These are phyloP conservation scores for Ariolimax columbianus DNA, from an alignment of 2,888 invertebrate species.

Conservation along the genomic window DNA sequence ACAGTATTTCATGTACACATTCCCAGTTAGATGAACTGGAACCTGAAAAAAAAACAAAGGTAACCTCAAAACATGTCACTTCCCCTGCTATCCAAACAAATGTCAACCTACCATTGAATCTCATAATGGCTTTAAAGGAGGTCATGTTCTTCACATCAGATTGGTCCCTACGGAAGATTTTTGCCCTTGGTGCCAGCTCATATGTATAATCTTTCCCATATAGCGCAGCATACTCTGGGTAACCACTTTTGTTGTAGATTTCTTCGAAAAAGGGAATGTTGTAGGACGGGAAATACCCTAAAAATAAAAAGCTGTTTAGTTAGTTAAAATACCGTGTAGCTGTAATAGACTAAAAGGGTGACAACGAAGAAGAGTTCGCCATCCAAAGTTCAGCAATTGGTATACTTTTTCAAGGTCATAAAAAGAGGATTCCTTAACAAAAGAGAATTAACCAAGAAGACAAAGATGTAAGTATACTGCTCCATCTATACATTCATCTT, in stretches of 20 bases:
- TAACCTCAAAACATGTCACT: not conserved
- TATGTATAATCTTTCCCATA: constrained; percentile 74
- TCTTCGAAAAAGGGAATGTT: constrained; percentile 77
- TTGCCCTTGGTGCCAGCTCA: constrained; percentile 77
- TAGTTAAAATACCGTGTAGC: too few species aligned
- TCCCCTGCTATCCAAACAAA: not conserved
- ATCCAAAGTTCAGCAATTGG: too few species aligned
- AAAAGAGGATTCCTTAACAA: too few species aligned
- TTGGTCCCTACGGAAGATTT: constrained; percentile 77
- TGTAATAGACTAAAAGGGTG: too few species aligned
- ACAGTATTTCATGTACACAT: too few species aligned
- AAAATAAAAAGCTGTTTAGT: constrained; percentile 27
- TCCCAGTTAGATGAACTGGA: too few species aligned
- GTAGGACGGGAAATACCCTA: constrained; percentile 78
- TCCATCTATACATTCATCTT: too few species aligned
- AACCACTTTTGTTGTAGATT: constrained; percentile 76
- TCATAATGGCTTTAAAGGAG: constrained; percentile 74
- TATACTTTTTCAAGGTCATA: too few species aligned
- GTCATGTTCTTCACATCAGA: constrained; percentile 68
- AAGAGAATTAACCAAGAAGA: too few species aligned
- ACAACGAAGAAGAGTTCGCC: too few species aligned
- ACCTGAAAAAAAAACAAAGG: too few species aligned
- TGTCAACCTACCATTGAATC: constrained; percentile 75
- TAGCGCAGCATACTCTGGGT: constrained; percentile 68
- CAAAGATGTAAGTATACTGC: too few species aligned